A percentile compares a stretch with the other conserved stretches of the same genome.
These are phyloP conservation scores for Rhinolophus sinicus DNA, from an alignment of 2,113 vertebrate species.

Conservation along the genomic window DNA sequence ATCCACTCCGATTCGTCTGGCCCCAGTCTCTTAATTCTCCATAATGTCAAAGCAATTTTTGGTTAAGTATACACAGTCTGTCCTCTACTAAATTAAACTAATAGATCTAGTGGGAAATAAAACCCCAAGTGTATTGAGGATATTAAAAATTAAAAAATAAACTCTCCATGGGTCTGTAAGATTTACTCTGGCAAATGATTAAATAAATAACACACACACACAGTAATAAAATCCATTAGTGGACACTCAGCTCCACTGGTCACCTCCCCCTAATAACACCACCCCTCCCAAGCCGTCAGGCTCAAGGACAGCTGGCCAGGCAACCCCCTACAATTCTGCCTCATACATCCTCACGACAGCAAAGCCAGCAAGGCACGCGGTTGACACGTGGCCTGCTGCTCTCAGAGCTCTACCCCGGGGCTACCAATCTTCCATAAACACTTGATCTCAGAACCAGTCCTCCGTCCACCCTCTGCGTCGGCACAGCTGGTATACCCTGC, in stretches of 20 bases:
- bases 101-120: slow-evolving; percentile 79
- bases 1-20: slow-evolving; percentile 57
- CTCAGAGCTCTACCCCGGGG: accelerated
- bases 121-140: slow-evolving; percentile 61
- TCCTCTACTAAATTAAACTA: slow-evolving; percentile 79
- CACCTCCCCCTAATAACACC: neutral
- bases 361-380: neutral
- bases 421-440: neutral
- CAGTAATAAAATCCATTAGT: neutral
- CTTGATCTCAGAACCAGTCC: accelerated
- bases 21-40: slow-evolving; percentile 71
- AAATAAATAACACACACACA: slow-evolving; percentile 5
- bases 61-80: slow-evolving; percentile 75
- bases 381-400: neutral
- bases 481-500: neutral
- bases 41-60: slow-evolving; percentile 79
- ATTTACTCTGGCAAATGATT: slow-evolving; percentile 65
- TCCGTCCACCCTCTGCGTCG: too few species aligned
- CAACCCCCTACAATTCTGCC: neutral
- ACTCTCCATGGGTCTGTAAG: slow-evolving; percentile 36
- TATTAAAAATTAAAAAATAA: slow-evolving; percentile 75
- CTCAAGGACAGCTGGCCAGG: neutral
- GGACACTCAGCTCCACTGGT: neutral
- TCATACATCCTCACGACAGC: neutral
- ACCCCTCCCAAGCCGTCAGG: neutral